These are phyloP conservation scores for Thera obeliscata DNA, from an alignment of 2,888 invertebrate genomes.

Conservation along the genomic window DNA sequence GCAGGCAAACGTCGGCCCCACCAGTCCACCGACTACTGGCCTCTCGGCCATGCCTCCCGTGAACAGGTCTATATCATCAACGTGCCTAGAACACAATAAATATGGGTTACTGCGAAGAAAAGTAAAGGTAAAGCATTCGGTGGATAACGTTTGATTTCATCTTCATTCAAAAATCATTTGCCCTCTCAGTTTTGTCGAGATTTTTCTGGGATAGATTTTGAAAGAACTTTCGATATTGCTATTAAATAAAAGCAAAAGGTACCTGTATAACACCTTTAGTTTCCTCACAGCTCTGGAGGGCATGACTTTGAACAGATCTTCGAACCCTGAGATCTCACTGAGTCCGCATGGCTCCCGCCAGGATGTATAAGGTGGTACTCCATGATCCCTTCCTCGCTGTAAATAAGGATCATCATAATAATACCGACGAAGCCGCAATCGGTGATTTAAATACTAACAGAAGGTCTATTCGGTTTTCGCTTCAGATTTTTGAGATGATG, in stretches of 20 bases:
- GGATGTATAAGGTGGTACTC: constrained; percentile 90
- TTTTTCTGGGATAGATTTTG: no score
- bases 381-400: constrained; percentile 93
- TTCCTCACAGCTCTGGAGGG: constrained; percentile 86
- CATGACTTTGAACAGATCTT: constrained; percentile 88
- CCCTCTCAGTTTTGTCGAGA: no score
- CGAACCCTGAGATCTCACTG: constrained; percentile 86
- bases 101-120: neutral
- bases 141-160: no score
- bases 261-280: constrained; percentile 85
- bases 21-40: constrained; percentile 90
- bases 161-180: no score
- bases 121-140: no score
- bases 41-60: constrained; percentile 93
- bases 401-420: neutral
- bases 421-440: neutral
- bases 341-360: constrained; percentile 93
- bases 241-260: neutral
- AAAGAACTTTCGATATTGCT: neutral
- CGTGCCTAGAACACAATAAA: constrained; percentile 72
- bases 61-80: constrained; percentile 94
- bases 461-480: no score
- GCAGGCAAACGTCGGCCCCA: constrained; percentile 95
- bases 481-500: no score
- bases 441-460: neutral